phyloP scores from a whole-genome alignment of 2,888 invertebrate genomes.

The Agrilus biguttatus region DNA sequence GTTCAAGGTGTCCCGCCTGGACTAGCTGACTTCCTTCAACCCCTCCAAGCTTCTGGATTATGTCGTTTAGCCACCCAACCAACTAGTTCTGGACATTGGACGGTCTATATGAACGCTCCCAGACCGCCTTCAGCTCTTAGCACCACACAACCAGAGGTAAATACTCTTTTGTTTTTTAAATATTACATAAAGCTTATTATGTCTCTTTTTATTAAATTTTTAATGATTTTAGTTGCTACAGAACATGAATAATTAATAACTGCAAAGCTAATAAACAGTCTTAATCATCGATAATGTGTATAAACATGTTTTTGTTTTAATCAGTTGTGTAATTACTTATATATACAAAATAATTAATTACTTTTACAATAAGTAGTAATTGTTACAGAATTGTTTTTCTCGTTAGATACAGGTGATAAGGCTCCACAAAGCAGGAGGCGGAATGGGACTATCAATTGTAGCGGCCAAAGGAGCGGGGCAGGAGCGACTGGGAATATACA shows the following conservation, averaged over 20 bases:
- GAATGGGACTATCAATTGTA: slow-evolving; percentile 97
- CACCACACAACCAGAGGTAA: slow-evolving; percentile 30
- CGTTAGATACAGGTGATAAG: slow-evolving; percentile 60
- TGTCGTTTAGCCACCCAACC: slow-evolving; percentile 85
- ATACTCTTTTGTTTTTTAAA: background rate
- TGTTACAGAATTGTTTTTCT: slow-evolving; percentile 1
- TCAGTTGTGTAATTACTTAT: no score
- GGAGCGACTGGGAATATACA: slow-evolving; percentile 81
- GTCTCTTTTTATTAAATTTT: no score
- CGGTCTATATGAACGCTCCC: slow-evolving; percentile 68
- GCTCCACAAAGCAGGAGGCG: slow-evolving; percentile 85
- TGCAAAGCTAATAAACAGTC: no score
- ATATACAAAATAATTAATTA: no score
- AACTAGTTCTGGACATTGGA: slow-evolving; percentile 86
- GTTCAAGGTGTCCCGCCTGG: slow-evolving; percentile 83
- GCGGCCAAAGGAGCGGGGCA: slow-evolving; percentile 65
- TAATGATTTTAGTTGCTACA: no score
- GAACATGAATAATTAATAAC: no score
- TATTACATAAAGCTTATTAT: no score
- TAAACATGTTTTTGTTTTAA: no score
- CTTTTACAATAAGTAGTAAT: background rate
- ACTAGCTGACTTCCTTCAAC: slow-evolving; percentile 73
- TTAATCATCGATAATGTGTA: no score
- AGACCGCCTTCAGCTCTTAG: slow-evolving; percentile 29
- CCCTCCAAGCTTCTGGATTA: slow-evolving; percentile 69